phyloP scores from a whole-genome alignment of 1,140 invertebrate genomes.

The Drosophila nigromelanica region DNA sequence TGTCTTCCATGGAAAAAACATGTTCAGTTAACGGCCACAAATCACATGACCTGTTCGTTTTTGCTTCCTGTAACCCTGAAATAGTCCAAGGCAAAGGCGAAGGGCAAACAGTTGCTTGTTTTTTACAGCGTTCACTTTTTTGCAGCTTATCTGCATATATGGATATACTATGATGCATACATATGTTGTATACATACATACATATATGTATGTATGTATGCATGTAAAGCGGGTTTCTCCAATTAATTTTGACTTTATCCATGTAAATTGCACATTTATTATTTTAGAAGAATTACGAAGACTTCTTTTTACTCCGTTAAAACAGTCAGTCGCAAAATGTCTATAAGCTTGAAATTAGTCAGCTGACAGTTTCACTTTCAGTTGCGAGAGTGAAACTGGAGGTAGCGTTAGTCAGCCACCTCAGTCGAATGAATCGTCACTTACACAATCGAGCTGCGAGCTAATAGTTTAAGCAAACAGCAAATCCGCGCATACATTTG shows the following conservation, averaged over 20 bases:
- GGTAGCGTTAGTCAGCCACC: conserved; percentile 24
- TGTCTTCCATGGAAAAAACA: conserved; percentile 45
- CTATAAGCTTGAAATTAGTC: conserved; percentile 58
- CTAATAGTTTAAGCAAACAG: conserved; percentile 56
- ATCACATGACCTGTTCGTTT: conserved; percentile 17
- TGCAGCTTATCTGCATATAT: neutral
- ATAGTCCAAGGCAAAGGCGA: conserved; percentile 60
- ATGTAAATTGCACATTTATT: conserved; percentile 14
- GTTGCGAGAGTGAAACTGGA: conserved; percentile 51
- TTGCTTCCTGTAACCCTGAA: conserved; percentile 69
- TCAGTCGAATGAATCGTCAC: conserved; percentile 26
- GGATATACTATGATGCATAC: neutral
- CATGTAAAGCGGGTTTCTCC: conserved; percentile 6
- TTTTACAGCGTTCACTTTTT: conserved; percentile 62
- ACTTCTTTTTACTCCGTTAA: neutral
- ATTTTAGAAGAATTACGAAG: conserved; percentile 20
- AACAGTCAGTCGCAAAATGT: conserved; percentile 31
- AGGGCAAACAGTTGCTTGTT: conserved; percentile 48
- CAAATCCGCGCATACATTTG: conserved; percentile 23
- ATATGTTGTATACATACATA: too few species aligned
- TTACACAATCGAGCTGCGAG: conserved; percentile 58
- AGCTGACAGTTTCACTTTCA: conserved; percentile 66
- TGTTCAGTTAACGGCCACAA: conserved; percentile 46
- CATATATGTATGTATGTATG: too few species aligned
- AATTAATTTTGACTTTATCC: conserved; percentile 23